phyloP scores from a whole-genome alignment of 2,888 invertebrate genomes.

The Oscheius sp. region DNA sequence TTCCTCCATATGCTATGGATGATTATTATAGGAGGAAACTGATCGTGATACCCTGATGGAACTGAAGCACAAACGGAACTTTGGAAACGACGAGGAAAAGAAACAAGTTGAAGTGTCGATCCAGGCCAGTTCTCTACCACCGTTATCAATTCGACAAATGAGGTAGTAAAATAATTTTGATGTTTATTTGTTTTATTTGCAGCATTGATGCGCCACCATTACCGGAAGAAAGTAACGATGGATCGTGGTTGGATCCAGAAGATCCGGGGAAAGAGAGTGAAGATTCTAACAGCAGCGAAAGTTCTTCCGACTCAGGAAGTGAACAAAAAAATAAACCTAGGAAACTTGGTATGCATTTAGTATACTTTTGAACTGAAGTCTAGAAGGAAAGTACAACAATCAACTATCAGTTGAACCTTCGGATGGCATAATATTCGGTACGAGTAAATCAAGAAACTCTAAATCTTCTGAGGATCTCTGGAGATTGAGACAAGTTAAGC shows the following conservation, averaged over 20 bases:
- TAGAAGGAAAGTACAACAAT: not conserved
- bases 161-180: not conserved
- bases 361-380: not conserved
- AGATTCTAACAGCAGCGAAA: not conserved
- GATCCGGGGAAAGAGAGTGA: not conserved
- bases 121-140: not conserved
- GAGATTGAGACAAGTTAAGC: not conserved
- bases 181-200: not conserved
- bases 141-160: not conserved
- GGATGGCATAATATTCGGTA: constrained; percentile 12
- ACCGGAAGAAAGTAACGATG: constrained; percentile 18
- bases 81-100: constrained; percentile 1
- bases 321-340: not conserved
- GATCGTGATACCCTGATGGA: constrained; percentile 32
- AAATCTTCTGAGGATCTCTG: not conserved
- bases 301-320: not conserved
- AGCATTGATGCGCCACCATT: constrained; percentile 5
- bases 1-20: not conserved
- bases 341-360: not conserved
- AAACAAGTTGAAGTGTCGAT: constrained; percentile 4
- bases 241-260: constrained; percentile 12
- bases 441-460: constrained; percentile 3
- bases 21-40: constrained; percentile 38
- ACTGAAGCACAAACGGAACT: constrained; percentile 27
- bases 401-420: not conserved